Evolutionary conservation across 2,113 vertebrate species (phyloP).

Genomic region (Melanocharis versteri): DNA sequence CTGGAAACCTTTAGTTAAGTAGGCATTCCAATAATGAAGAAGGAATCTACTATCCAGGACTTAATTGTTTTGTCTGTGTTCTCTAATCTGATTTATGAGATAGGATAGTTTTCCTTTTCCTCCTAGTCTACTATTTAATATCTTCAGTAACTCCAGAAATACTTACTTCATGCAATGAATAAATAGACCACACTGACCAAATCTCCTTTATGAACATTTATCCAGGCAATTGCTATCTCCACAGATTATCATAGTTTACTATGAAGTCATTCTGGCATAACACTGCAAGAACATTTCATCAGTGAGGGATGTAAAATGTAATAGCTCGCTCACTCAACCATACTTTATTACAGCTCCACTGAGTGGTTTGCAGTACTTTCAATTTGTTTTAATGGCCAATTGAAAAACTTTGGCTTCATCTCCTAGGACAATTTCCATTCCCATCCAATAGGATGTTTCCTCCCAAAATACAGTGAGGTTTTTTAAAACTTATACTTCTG

Average conservation of each 20-base stretch:
- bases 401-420: neutral
- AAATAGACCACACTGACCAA: neutral
- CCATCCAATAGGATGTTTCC: neutral
- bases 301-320: neutral
- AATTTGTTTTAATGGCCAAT: neutral
- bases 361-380: neutral
- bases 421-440: neutral
- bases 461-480: neutral
- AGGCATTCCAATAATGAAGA: neutral
- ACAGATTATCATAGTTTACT: neutral
- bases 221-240: neutral
- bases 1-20: neutral
- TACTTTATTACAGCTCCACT: neutral
- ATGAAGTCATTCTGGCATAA: neutral
- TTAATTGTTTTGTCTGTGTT: neutral
- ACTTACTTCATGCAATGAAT: neutral
- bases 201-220: neutral
- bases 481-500: neutral
- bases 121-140: neutral
- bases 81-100: neutral
- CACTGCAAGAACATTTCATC: neutral
- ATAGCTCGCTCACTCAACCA: neutral
- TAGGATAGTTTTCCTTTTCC: neutral
- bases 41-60: neutral
- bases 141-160: neutral